Evolutionary conservation across 2,797 vertebrate species (phyloP).

Genomic region (Dipus sagitta): DNA sequence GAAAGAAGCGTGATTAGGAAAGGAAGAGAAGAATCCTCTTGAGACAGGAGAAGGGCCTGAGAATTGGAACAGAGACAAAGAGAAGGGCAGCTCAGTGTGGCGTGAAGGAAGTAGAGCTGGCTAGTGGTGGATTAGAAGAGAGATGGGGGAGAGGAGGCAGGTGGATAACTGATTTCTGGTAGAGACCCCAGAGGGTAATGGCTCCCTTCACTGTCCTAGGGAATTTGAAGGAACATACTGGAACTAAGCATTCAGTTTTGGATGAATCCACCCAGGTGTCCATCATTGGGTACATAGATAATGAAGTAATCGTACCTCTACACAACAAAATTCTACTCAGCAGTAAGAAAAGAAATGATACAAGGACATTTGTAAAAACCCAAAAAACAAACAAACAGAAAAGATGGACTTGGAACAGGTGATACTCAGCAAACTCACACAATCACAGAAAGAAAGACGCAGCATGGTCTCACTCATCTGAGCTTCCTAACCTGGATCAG

Average conservation of each 20-base stretch:
- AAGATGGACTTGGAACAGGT: no score
- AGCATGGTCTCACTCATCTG: no score
- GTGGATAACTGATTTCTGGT: neutral
- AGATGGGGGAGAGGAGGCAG: neutral
- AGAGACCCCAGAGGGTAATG: neutral
- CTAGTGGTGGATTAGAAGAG: accelerated
- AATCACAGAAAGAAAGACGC: no score
- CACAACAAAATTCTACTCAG: no score
- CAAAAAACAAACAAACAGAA: no score
- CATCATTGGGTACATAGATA: no score
- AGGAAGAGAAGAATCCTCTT: neutral
- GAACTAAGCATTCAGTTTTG: neutral
- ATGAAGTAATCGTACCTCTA: no score
- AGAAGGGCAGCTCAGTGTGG: neutral
- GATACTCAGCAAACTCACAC: no score
- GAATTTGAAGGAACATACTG: neutral
- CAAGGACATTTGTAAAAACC: no score
- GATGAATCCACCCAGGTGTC: no score
- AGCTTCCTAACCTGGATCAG: no score
- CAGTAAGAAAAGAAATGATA: no score
- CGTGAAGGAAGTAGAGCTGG: neutral
- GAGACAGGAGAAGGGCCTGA: neutral
- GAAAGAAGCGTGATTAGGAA: neutral
- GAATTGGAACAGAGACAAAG: neutral
- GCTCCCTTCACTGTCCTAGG: neutral